Evolutionary conservation across 2,797 vertebrate species (phyloP).

Genomic region (Anniella stebbinsi): DNA sequence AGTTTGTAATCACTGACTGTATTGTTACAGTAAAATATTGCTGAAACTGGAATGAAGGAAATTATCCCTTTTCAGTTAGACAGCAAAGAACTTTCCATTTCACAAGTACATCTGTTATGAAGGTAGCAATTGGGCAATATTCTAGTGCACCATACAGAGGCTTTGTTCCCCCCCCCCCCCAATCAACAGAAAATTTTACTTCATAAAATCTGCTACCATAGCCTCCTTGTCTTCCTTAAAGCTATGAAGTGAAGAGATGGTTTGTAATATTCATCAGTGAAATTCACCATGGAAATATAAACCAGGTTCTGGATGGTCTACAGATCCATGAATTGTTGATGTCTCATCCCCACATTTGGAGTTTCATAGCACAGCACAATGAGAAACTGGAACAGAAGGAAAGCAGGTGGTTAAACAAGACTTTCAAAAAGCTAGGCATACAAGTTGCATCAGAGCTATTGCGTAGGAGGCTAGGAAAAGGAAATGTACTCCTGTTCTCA

Average conservation of each 20-base stretch:
- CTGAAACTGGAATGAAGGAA: background rate
- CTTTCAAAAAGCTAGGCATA: constrained; percentile 41
- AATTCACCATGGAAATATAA: constrained; percentile 53
- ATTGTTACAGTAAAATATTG: background rate
- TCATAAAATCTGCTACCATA: constrained; percentile 36
- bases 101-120: constrained; percentile 9
- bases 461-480: constrained; percentile 32
- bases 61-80: constrained; percentile 17
- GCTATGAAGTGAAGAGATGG: constrained; percentile 60
- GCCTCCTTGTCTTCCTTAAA: constrained; percentile 49
- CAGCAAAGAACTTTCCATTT: constrained; percentile 19
- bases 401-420: constrained; percentile 54
- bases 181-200: constrained; percentile 36
- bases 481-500: constrained; percentile 28
- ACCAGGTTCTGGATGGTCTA: constrained; percentile 29
- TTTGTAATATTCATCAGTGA: constrained; percentile 20
- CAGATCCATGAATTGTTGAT: background rate
- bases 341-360: background rate
- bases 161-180: background rate
- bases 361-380: constrained; percentile 35
- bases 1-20: background rate
- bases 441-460: constrained; percentile 48
- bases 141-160: constrained; percentile 29
- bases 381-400: constrained; percentile 59
- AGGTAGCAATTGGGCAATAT: background rate